Percentiles rank a stretch among this genome's conserved stretches.
Conservation (phyloP, 1,140 invertebrate genomes). For the Aphelinus certus region DNA sequence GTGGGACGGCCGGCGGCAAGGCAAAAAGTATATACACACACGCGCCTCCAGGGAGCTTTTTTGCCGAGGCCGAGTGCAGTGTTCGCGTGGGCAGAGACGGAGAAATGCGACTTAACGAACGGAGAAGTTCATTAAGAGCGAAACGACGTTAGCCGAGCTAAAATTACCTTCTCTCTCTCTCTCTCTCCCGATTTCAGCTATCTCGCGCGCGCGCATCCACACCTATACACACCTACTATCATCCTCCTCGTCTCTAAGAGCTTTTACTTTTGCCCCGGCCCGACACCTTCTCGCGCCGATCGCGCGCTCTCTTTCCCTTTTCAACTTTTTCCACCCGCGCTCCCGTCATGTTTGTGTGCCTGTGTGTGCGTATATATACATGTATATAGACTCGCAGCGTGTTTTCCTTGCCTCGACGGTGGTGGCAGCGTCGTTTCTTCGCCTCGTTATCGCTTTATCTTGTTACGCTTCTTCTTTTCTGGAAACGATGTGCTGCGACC, state of each 20-base stretch:
- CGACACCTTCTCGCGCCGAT: conserved; percentile 33
- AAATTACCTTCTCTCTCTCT: conserved; percentile 56
- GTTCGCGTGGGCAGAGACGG: conserved; percentile 53
- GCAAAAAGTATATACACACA: conserved; percentile 5
- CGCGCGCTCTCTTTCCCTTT: conserved; percentile 34
- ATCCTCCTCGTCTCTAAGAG: conserved; percentile 33
- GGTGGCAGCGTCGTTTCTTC: not conserved
- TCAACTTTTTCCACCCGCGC: not conserved
- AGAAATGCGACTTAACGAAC: conserved; percentile 65
- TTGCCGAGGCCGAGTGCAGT: no score
- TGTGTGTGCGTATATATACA: no score
- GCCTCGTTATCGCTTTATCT: conserved; percentile 17
- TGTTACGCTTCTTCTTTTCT: conserved; percentile 5
- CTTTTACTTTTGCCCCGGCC: conserved; percentile 42
- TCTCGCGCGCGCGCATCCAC: conserved; percentile 36
- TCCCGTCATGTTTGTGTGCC: not conserved
- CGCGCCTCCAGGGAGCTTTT: no score
- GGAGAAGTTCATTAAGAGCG: conserved; percentile 66
- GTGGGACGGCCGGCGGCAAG: conserved; percentile 22
- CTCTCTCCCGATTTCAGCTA: conserved; percentile 47
- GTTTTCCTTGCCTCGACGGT: no score
- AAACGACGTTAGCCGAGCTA: conserved; percentile 66
- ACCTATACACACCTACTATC: conserved; percentile 43
- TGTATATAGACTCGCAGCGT: no score
- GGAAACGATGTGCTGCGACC: no score